These are phyloP conservation scores for Charaxes varanes DNA, from an alignment of 1,140 invertebrate genomes.

Conservation along the genomic window DNA sequence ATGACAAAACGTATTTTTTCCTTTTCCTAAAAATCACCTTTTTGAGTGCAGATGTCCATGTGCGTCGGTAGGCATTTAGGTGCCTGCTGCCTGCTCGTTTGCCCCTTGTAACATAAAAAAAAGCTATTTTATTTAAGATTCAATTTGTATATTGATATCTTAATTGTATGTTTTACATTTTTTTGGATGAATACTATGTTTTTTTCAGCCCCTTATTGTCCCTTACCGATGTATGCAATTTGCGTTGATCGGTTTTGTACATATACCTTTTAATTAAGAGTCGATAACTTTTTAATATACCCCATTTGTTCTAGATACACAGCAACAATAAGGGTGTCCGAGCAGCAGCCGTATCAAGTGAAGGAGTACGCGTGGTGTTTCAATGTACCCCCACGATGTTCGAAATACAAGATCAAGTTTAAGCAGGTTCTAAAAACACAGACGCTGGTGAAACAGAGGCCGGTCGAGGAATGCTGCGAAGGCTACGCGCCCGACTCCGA, in stretches of 20 bases:
- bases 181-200: no score
- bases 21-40: no score
- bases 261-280: not conserved
- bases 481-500: conserved; percentile 79
- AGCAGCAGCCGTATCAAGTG: conserved; percentile 86
- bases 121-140: no score
- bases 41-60: no score
- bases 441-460: conserved; percentile 81
- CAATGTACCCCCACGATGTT: conserved; percentile 88
- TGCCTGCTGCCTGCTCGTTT: no score
- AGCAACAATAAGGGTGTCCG: conserved; percentile 82
- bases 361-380: conserved; percentile 88
- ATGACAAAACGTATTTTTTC: no score
- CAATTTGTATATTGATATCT: no score
- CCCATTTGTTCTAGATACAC: conserved; percentile 80
- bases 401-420: conserved; percentile 87
- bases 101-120: no score
- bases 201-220: no score
- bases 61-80: no score
- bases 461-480: conserved; percentile 88
- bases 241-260: not conserved
- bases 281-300: not conserved
- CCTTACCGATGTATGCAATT: no score
- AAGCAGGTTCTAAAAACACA: conserved; percentile 82
- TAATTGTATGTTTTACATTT: no score